Base-by-base conservation (phyloP, 1,140 invertebrate species). In the Eurosta solidaginis region DNA sequence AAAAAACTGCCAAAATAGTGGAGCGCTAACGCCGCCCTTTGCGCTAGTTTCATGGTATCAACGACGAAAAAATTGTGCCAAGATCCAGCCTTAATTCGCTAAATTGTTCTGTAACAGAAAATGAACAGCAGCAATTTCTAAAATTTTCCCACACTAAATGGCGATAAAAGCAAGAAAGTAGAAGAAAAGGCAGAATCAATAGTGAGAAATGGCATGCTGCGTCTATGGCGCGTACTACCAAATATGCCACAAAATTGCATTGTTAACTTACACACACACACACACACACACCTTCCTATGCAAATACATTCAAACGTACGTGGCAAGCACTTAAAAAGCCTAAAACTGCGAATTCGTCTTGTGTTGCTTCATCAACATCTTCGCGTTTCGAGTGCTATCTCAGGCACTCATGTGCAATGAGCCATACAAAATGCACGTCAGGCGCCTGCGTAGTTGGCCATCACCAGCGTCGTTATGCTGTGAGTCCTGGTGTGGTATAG, bases 321-420 rank as follows among this genome's bases (percentile, higher is more conserved):
- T 47, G 45, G 45, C 5, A 68, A 27, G 12, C 3, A 47, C 14
- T 42, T 40, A 5, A 33, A 40, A 20, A n/a, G 14, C 33, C 20
- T 29, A 33, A 33, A 27, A 6, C 27, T 22, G 33, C 59, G 7
- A 2, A 17, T 40, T 5, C 29, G 14, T 6, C 36, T 25, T 9
- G n/a, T 14, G 2, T 9, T 9, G 29, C 33, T 63, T 36, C 54
- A 68, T 68, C n/a, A n/a, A n/a, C 50, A 14, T 54, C 50, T 54
- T 52, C 50, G 59, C 59, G 17, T 1, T 33, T 42, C 59, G 33
- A 68, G 59, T 40, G n/a, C 59, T 68, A 68, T 68, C 59, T 68
- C 59, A 68, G 59, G 59, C 59, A 68, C 59, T 68, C 59, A 68
- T 68, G 59, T 68, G 59, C 59, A 68, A 40, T 68, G 59, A 68